These are phyloP conservation scores for Tetraodon nigroviridis DNA, from an alignment of 2,113 vertebrate genomes.

Conservation along the genomic window DNA sequence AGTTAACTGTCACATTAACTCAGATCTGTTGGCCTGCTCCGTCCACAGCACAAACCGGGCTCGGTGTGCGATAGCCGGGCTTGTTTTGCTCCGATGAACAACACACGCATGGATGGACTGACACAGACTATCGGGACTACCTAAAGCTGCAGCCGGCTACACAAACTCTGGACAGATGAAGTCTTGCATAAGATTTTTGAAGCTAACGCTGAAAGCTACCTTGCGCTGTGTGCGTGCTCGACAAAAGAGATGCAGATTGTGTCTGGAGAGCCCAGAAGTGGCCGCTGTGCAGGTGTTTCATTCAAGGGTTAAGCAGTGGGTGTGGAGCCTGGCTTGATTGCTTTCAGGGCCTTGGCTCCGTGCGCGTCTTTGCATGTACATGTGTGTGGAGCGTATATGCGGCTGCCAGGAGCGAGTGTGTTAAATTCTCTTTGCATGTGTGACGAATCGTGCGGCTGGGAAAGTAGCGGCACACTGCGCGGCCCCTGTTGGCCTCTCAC, in stretches of 20 bases:
- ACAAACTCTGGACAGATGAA: slow-evolving; percentile 17
- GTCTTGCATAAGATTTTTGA: slow-evolving; percentile 14
- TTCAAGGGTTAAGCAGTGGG: slow-evolving; percentile 40
- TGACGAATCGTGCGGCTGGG: slow-evolving; percentile 67
- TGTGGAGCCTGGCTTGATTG: slow-evolving; percentile 27
- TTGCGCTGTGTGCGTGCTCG: slow-evolving; percentile 2
- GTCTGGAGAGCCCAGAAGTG: background rate
- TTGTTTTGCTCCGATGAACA: slow-evolving; percentile 48
- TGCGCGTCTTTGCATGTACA: slow-evolving; percentile 51
- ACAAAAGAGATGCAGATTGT: slow-evolving; percentile 16
- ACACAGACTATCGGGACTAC: slow-evolving; percentile 21
- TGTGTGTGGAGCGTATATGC: slow-evolving; percentile 45
- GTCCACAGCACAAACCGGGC: slow-evolving; percentile 62
- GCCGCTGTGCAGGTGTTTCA: slow-evolving; percentile 48
- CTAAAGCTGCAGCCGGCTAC: slow-evolving; percentile 31
- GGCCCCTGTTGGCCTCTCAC: slow-evolving; percentile 46
- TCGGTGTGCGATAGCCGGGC: slow-evolving; percentile 34
- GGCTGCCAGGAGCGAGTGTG: slow-evolving; percentile 50
- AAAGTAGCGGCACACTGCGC: slow-evolving; percentile 43
- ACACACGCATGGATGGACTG: slow-evolving; percentile 25
- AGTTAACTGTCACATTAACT: slow-evolving; percentile 73
- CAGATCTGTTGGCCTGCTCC: slow-evolving; percentile 56
- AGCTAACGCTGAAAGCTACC: slow-evolving; percentile 7
- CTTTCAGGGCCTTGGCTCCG: slow-evolving; percentile 27
- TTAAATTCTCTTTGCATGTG: slow-evolving; percentile 73